Percentiles rank a stretch among this genome's conserved stretches.
phyloP scores from a whole-genome alignment of 2,797 vertebrate genomes.

The Acipenser oxyrinchus region DNA sequence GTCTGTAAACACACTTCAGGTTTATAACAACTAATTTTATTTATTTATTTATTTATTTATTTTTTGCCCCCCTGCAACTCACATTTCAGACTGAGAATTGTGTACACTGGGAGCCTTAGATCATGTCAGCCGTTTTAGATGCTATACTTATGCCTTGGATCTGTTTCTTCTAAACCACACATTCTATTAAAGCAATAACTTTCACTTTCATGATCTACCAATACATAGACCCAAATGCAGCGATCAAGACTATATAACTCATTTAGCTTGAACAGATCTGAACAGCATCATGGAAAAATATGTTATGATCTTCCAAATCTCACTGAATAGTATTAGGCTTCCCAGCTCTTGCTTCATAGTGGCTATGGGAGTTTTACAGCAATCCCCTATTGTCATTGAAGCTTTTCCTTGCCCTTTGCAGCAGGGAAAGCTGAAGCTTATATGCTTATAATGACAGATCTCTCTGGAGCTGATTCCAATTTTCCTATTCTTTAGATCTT shows the following conservation, averaged over 20 bases:
- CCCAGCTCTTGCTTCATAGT: constrained; percentile 31
- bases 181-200: constrained; percentile 40
- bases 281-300: constrained; percentile 21
- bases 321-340: constrained; percentile 41
- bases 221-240: constrained; percentile 42
- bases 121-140: background rate
- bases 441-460: constrained; percentile 51
- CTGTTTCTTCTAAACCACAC: constrained; percentile 38
- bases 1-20: constrained; percentile 76
- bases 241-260: constrained; percentile 40
- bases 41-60: constrained; percentile 34
- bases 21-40: constrained; percentile 55
- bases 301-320: background rate
- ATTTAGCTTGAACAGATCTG: constrained; percentile 41
- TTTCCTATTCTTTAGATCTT: constrained; percentile 37
- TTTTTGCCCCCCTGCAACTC: constrained; percentile 24
- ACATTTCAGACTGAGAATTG: constrained; percentile 54
- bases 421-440: constrained; percentile 40
- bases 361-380: background rate
- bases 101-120: constrained; percentile 42
- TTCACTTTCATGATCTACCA: constrained; percentile 39
- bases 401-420: constrained; percentile 41
- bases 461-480: constrained; percentile 51
- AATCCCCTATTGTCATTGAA: constrained; percentile 60
- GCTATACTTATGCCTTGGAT: constrained; percentile 1